These are phyloP conservation scores for Cataglyphis livida DNA, from an alignment of 2,888 invertebrate species.

Conservation along the genomic window DNA sequence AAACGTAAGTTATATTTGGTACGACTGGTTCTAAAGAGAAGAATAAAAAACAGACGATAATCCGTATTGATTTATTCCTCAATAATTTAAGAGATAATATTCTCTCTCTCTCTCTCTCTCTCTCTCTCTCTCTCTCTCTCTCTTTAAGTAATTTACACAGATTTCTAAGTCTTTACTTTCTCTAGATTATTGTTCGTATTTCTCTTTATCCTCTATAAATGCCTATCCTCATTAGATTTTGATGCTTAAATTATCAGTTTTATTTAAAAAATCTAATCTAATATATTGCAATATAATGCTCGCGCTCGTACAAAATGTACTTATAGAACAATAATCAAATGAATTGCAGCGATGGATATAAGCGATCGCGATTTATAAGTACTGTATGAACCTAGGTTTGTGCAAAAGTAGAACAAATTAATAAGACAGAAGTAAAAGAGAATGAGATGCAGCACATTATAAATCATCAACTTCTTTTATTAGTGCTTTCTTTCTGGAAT, in stretches of 20 bases:
- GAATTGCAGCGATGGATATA: not conserved
- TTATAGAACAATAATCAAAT: not conserved
- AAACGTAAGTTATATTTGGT: constrained; percentile 8
- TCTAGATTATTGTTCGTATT: not conserved
- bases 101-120: not conserved
- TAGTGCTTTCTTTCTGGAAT: constrained; percentile 24
- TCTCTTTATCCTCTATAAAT: not conserved
- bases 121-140: not conserved
- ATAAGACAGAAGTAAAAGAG: constrained; percentile 26
- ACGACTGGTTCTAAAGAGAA: constrained; percentile 27
- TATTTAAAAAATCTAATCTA: not conserved
- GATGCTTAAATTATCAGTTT: not conserved
- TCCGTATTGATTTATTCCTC: constrained; percentile 35
- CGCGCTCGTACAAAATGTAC: not conserved
- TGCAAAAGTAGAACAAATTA: constrained; percentile 22
- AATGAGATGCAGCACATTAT: constrained; percentile 22
- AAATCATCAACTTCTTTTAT: constrained; percentile 6
- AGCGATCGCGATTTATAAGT: constrained; percentile 17
- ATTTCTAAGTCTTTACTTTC: not conserved
- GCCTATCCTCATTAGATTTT: not conserved
- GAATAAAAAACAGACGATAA: constrained; percentile 48
- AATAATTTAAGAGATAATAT: constrained; percentile 33
- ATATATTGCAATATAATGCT: not conserved
- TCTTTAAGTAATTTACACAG: too few species aligned
- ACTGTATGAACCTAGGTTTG: not conserved